phyloP scores from a whole-genome alignment of 2,113 vertebrate species.

The Turdus rufiventris region DNA sequence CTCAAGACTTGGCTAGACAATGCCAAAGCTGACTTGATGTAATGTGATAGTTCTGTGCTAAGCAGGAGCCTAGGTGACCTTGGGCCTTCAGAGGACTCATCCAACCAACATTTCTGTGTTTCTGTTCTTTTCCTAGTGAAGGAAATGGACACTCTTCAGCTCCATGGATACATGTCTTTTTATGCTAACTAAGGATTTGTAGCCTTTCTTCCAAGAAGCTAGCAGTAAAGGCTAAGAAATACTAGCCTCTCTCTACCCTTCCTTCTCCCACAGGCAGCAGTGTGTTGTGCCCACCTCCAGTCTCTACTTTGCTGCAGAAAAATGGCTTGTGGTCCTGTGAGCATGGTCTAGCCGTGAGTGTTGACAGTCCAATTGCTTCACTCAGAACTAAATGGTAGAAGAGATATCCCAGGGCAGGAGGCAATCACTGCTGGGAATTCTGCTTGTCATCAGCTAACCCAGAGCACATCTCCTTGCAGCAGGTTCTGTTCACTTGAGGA shows the following conservation, averaged over 20 bases:
- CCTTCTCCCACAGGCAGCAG: background rate
- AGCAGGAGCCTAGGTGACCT: background rate
- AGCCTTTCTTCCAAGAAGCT: background rate
- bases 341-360: background rate
- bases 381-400: background rate
- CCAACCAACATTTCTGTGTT: background rate
- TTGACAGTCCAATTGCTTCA: background rate
- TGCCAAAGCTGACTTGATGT: background rate
- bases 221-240: background rate
- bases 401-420: background rate
- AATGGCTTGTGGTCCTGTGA: background rate
- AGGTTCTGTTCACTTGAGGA: background rate
- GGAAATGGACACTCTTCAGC: background rate
- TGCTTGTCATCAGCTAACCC: background rate
- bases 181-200: background rate
- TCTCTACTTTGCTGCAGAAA: background rate
- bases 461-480: background rate
- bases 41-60: background rate
- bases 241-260: background rate
- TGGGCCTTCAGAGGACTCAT: background rate
- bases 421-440: background rate
- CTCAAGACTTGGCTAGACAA: background rate
- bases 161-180: accelerated
- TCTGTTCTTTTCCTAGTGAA: background rate
- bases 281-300: background rate